Evolutionary conservation across 2,797 vertebrate genomes (phyloP).

Genomic region (Kryptolebias ocellatus): DNA sequence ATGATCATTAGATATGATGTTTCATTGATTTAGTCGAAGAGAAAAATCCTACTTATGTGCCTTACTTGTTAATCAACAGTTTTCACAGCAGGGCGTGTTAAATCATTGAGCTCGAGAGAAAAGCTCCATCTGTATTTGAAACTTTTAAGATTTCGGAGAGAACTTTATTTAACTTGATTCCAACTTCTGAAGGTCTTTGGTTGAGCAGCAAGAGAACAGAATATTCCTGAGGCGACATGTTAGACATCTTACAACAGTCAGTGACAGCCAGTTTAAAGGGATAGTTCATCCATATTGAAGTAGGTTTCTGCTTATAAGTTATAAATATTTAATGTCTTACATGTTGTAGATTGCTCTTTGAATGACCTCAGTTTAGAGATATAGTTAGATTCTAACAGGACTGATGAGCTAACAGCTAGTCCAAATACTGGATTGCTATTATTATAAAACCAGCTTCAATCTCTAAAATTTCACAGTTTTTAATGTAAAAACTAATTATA

Average conservation of each 20-base stretch:
- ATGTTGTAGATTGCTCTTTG: too few relatives aligned
- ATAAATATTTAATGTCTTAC: too few relatives aligned
- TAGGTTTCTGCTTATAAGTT: too few relatives aligned
- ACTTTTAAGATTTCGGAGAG: neutral
- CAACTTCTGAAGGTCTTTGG: constrained; percentile 38
- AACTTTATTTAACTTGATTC: constrained; percentile 15
- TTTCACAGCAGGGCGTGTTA: constrained; percentile 62
- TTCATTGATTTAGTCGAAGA: constrained; percentile 83
- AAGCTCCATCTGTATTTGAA: constrained; percentile 35
- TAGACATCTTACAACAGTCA: constrained; percentile 31
- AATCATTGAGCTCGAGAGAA: constrained; percentile 32
- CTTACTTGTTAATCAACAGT: constrained; percentile 85
- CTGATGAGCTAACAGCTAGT: too few relatives aligned
- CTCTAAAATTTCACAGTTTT: too few relatives aligned
- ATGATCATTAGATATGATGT: constrained; percentile 64
- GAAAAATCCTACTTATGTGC: constrained; percentile 84
- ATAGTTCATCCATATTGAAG: too few relatives aligned
- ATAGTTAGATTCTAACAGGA: too few relatives aligned
- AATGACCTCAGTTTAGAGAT: too few relatives aligned
- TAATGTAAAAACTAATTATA: too few relatives aligned
- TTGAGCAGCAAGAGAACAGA: constrained; percentile 23
- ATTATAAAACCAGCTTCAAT: too few relatives aligned
- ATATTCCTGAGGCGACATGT: constrained; percentile 30
- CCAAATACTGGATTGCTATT: too few relatives aligned
- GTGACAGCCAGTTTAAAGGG: constrained; percentile 13